Conservation (phyloP, 2,113 vertebrate genomes). For the Gnathonemus longibarbis region DNA sequence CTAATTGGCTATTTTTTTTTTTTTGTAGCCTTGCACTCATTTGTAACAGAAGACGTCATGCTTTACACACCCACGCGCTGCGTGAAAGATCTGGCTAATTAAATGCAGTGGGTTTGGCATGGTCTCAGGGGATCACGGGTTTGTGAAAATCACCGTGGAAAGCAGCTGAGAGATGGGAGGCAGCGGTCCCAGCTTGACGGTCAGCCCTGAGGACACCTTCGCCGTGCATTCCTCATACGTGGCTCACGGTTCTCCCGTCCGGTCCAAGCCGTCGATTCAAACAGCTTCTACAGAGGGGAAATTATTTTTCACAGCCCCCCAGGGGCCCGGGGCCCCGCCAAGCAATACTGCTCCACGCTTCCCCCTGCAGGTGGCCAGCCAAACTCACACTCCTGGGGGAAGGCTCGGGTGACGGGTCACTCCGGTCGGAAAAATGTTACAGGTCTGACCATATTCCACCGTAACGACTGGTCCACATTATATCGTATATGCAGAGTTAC, state of each 20-base stretch:
- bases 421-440: neutral
- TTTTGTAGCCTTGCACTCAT: neutral
- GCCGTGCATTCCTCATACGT: neutral
- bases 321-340: neutral
- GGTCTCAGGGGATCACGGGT: neutral
- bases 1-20: neutral
- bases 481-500: neutral
- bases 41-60: neutral
- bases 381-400: neutral
- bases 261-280: constrained; percentile 1
- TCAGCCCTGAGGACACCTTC: neutral
- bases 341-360: neutral
- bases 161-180: neutral
- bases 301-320: constrained; percentile 21
- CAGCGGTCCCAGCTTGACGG: neutral
- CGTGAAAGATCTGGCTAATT: neutral
- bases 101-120: neutral
- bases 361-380: neutral
- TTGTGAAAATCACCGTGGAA: neutral
- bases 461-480: neutral
- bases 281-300: constrained; percentile 13
- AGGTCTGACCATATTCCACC: neutral
- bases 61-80: neutral
- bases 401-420: neutral
- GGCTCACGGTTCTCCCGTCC: constrained; percentile 8